Base-by-base conservation (phyloP, 2,888 invertebrate species). In the Cephus nigrinus region DNA sequence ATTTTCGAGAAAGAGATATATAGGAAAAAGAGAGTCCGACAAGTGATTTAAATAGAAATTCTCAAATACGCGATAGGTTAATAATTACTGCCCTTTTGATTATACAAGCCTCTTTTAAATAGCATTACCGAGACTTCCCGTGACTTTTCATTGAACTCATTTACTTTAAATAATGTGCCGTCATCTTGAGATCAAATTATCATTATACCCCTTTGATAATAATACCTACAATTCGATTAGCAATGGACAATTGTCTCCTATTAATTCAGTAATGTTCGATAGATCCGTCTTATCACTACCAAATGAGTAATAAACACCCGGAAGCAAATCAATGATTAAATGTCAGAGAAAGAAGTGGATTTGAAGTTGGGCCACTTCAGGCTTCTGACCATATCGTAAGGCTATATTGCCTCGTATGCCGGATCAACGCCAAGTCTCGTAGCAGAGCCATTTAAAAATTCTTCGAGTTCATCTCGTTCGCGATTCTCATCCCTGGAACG, bases 341-440 rank as follows among this genome's bases (percentile, higher is more conserved):
- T 32, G 71, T 71, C 71, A 71, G 71, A 71, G 71, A 71, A 71
- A 32, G 33, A 33, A 71, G 71, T 33, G 33, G 71, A 71, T 71
- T 12, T 33, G 71, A 71, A 71, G 32, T 33, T 33, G 9, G 33
- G 71, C 71, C 71, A 71, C 71, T 71, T 74, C 74, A 75, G 72
- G 55, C 75, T 75, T 33, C 75, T 68, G 71, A 78, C 78, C 75
- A 78, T 75, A 68, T 71, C 81, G 84, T 84, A 81, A 82, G 85
- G 88, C 87, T 93, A 94, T 88, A 94, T 93, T 82, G 94, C 94
- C 89, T 94, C 94, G 85, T 94, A 94, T 72, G 94, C 93, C 73
- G 92, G 92, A 81, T 94, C 92, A 90, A 93, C 89, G 90, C 89
- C 86, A 84, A 93, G 90, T 90, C 94, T 87, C 91, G 93, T 88